Base-by-base conservation (phyloP, 2,113 vertebrate species). In the Phyllostomus hastatus region DNA sequence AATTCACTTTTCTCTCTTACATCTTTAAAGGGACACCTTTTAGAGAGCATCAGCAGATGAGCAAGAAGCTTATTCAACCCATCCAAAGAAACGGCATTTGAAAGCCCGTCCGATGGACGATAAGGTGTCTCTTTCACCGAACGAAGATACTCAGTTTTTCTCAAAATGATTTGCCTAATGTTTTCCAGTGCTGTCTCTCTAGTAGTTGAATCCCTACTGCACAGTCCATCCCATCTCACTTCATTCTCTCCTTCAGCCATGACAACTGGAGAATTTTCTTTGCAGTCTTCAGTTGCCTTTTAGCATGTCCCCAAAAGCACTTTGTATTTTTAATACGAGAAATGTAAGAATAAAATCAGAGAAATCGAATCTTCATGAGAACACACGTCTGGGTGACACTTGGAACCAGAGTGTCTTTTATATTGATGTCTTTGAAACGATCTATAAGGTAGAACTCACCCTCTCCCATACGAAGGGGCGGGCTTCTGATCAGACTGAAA, bases 11-110 rank as follows among this genome's bases (percentile, higher is more conserved):
- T 98, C 97, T 99, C 98, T 93, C 98, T 98, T 91, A 99, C 99
- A 69, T 99, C 99, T 97, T 98, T 97, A 96, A 99, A 99, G 50
- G 99, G 99, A 94, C 99, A 99, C 35, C 99, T 98, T 98, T 98
- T 99, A 98, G 99, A 99, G 5, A 99, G 99, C 99, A 99, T 99
- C 79, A 99, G 99, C 87, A 99, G 98, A 1, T 99, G 99, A 66
- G 99, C 99, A 96, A 99, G 98, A 84, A 98, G 98, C 93, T 98
- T 98, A 87, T 99, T 99, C 96, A 99, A 97, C n/a, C 98, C 99
- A 20, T 98, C 98, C 75, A 92, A 64, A 70, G 89, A 19, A 96
- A 52, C 4, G 64, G 91, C 26, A 85, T 95, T 24, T 35, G 95
- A 69, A 88, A 94, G 81, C 48, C 64, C 90, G 15, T 93, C 96